Base-by-base conservation (phyloP, 1,140 invertebrate species). In the Agrilus planipennis region DNA sequence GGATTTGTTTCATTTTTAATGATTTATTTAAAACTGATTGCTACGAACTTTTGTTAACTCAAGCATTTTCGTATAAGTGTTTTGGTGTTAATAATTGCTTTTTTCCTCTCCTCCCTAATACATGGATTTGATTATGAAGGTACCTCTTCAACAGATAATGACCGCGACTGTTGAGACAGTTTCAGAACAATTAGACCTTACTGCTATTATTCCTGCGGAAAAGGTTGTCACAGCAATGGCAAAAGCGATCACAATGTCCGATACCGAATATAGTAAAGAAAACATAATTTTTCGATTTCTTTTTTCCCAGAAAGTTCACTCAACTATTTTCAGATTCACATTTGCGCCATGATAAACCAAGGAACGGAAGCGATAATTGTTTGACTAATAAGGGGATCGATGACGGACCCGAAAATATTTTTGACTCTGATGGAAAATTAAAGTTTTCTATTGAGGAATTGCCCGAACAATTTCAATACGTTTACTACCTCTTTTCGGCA, bases 111-210 rank as follows among this genome's bases (percentile, higher is more conserved):
- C n/a, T n/a, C n/a, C n/a, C n/a, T n/a, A n/a, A n/a, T n/a, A n/a
- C n/a, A n/a, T n/a, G n/a, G n/a, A n/a, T n/a, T n/a, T n/a, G n/a
- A n/a, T n/a, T n/a, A n/a, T n/a, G n/a, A n/a, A n/a, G n/a, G n/a
- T n/a, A n/a, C n/a, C n/a, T n/a, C n/a, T 42, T 41, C 61, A 59
- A 55, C 71, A 89, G 83, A 88, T 91, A 54, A 85, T 90, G 80
- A 90, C 87, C 51, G 89, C 88, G 3, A 91, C 85, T 34, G 86
- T 92, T 51, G 86, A 92, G 69, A 90, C 88, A 45, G 88, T 91
- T 44, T 82, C 85, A 36, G 87, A 90, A 63, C 80, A 90, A 62
- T 65, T 92, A 51, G 82, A 85, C 59, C 76, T 90, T 48, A 78
- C 84, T 14, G 76, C 76, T 29, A 82, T 87, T 18, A 76, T 92